phyloP scores from a whole-genome alignment of 1,140 invertebrate genomes.

The Druon quercuslanigerum region DNA sequence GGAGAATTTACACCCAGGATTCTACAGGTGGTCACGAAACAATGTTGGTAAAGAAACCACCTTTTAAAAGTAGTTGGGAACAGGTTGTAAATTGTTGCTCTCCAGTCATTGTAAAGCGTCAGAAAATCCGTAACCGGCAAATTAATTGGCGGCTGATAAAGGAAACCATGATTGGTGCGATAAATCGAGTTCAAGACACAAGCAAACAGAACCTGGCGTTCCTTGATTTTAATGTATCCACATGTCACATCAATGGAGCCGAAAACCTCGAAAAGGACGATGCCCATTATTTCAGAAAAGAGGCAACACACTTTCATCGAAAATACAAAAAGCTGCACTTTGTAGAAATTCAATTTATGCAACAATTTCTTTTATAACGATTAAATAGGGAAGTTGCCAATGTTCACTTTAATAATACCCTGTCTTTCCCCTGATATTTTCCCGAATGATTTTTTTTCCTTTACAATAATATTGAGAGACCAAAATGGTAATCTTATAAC shows the following conservation, averaged over 20 bases:
- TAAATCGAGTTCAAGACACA: slow-evolving; percentile 24
- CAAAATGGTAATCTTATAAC: too few species aligned
- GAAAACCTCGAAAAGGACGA: slow-evolving; percentile 7
- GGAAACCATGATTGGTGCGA: slow-evolving; percentile 28
- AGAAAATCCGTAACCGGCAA: slow-evolving; percentile 26
- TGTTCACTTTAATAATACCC: too few species aligned
- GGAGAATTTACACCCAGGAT: slow-evolving; percentile 26
- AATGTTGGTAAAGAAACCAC: slow-evolving; percentile 19
- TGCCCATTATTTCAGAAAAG: slow-evolving; percentile 4
- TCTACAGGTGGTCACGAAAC: slow-evolving; percentile 31
- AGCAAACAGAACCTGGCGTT: slow-evolving; percentile 18
- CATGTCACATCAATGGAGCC: slow-evolving; percentile 22
- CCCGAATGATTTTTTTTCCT: too few species aligned
- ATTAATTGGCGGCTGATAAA: slow-evolving; percentile 29
- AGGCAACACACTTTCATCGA: background rate
- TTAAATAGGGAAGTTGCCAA: too few species aligned
- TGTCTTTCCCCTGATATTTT: too few species aligned
- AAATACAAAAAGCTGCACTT: background rate
- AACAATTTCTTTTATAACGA: background rate
- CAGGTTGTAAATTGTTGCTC: slow-evolving; percentile 11
- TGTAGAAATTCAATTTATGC: background rate
- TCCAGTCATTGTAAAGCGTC: slow-evolving; percentile 30
- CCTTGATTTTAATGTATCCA: slow-evolving; percentile 26
- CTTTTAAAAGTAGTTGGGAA: slow-evolving; percentile 1
- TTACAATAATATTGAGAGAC: too few species aligned